A percentile compares a stretch with the other conserved stretches of the same genome.
Conservation (phyloP, 2,113 vertebrate species). For the Rhinoderma darwinii region DNA sequence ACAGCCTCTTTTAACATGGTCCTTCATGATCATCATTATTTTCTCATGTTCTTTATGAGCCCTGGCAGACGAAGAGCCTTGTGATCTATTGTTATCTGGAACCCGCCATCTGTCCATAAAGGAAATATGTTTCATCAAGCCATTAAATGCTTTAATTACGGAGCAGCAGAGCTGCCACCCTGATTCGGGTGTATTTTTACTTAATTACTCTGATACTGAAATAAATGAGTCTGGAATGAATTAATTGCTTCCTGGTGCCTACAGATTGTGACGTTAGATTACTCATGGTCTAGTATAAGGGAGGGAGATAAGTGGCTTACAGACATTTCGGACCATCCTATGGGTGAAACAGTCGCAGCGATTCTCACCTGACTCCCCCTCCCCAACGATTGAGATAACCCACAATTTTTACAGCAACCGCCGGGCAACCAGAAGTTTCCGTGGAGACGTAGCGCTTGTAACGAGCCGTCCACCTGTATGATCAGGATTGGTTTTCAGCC, state of each 20-base stretch:
- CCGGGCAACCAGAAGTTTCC: too few species aligned
- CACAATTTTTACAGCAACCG: too few species aligned
- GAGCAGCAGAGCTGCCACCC: not conserved
- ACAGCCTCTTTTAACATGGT: too few species aligned
- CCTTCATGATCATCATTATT: too few species aligned
- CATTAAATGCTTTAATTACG: not conserved
- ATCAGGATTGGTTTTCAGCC: too few species aligned
- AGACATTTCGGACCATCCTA: not conserved
- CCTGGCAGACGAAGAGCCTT: not conserved
- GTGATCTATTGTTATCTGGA: constrained; percentile 4
- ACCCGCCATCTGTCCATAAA: not conserved
- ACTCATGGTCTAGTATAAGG: not conserved
- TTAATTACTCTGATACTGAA: constrained; percentile 42
- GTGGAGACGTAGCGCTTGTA: too few species aligned
- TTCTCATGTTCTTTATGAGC: too few species aligned
- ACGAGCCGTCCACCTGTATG: too few species aligned
- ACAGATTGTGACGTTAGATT: not conserved
- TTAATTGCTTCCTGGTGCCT: not conserved
- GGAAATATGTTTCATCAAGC: not conserved
- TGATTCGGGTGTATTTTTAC: not conserved
- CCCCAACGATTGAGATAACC: too few species aligned
- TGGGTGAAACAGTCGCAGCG: too few species aligned
- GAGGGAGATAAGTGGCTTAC: not conserved
- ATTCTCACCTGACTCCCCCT: too few species aligned
- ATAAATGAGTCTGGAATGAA: not conserved